These are phyloP conservation scores for Drosophila paracracens DNA, from an alignment of 2,888 invertebrate genomes.

Conservation along the genomic window DNA sequence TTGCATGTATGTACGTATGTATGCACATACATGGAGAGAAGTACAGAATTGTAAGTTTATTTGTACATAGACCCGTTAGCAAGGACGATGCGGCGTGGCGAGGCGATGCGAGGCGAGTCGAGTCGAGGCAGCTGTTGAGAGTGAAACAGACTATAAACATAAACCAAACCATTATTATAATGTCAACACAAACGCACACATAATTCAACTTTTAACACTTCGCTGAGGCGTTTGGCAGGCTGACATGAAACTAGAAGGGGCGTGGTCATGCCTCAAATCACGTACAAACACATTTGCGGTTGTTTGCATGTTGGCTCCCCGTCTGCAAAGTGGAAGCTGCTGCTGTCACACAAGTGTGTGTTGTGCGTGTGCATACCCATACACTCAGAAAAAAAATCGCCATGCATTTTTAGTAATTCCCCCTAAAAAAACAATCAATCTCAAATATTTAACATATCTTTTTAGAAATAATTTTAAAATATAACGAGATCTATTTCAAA, in stretches of 20 bases:
- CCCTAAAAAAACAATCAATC: neutral
- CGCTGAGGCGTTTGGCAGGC: conserved; percentile 35
- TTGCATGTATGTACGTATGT: neutral
- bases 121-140: conserved; percentile 5
- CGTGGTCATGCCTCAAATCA: conserved; percentile 56
- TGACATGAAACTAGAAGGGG: conserved; percentile 16
- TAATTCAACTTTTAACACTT: conserved; percentile 71
- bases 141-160: conserved; percentile 63
- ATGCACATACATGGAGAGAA: neutral
- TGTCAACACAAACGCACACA: conserved; percentile 72
- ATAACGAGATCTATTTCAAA: neutral
- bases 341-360: neutral
- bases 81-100: neutral
- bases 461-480: neutral
- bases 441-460: neutral
- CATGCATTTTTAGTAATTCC: neutral
- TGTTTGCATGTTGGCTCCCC: conserved; percentile 34
- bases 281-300: conserved; percentile 66
- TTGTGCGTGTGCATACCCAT: neutral
- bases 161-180: conserved; percentile 73
- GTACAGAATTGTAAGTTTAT: conserved; percentile 6
- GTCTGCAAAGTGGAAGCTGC: conserved; percentile 4
- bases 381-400: neutral
- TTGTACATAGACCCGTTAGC: neutral
- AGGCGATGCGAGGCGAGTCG: conserved; percentile 26